A percentile compares a stretch with the other conserved stretches of the same genome.
Evolutionary conservation across 2,888 invertebrate genomes (phyloP).

Genomic region (Scaptomyza flava): DNA sequence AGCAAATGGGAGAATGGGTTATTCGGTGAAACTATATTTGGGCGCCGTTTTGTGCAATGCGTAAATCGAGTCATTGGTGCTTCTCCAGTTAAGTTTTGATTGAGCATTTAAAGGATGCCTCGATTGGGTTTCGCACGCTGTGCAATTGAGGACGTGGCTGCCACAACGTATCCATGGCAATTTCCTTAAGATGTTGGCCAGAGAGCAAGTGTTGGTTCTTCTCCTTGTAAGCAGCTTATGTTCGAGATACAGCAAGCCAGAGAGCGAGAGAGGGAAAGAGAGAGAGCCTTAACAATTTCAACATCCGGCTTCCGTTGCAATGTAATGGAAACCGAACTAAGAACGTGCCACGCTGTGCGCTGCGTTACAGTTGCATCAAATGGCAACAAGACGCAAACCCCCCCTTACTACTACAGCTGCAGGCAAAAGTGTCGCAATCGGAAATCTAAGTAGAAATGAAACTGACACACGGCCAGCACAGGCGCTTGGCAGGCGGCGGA

Average conservation of each 20-base stretch:
- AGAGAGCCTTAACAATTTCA: slow-evolving; percentile 75
- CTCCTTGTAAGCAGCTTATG: slow-evolving; percentile 65
- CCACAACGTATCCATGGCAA: slow-evolving; percentile 49
- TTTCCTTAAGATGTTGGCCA: slow-evolving; percentile 39
- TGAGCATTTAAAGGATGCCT: slow-evolving; percentile 70
- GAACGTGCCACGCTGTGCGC: slow-evolving; percentile 60
- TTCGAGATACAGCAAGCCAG: neutral
- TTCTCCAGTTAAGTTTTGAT: slow-evolving; percentile 60
- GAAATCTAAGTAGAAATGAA: slow-evolving; percentile 72
- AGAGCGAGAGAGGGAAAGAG: slow-evolving; percentile 13
- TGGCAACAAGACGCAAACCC: slow-evolving; percentile 37
- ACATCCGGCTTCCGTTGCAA: slow-evolving; percentile 75
- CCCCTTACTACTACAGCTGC: slow-evolving; percentile 20
- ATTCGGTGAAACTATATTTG: slow-evolving; percentile 18
- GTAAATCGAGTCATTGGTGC: slow-evolving; percentile 65
- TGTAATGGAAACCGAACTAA: slow-evolving; percentile 71
- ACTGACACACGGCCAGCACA: slow-evolving; percentile 57
- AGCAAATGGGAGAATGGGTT: slow-evolving; percentile 13
- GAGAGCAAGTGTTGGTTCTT: slow-evolving; percentile 9
- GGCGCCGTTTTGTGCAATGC: slow-evolving; percentile 32
- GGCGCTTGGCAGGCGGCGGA: neutral
- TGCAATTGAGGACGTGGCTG: slow-evolving; percentile 31
- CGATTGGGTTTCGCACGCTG: slow-evolving; percentile 50
- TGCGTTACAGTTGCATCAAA: slow-evolving; percentile 52
- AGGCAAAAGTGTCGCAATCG: slow-evolving; percentile 60